Base-by-base conservation (phyloP, 1,140 invertebrate genomes). In the Drosophila kepulauana region DNA sequence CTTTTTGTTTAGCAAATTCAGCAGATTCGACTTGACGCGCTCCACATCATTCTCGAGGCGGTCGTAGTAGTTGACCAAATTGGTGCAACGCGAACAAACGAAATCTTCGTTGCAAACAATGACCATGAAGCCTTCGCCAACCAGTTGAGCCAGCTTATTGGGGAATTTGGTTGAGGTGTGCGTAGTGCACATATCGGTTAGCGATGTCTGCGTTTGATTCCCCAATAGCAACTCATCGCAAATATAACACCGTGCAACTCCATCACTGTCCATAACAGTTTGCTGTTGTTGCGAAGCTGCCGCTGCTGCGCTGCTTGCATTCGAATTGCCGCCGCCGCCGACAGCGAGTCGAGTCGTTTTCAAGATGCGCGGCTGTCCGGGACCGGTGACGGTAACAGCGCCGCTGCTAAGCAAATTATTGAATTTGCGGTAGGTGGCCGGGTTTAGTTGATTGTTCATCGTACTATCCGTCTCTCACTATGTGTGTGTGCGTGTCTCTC, bases 321-420 rank as follows among this genome's bases (percentile, higher is more conserved):
- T 75, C 11, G 61, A 75, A 11, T 52, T 66, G 11, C 77, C 65
- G 30, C 81, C 75, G 30, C 76, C 63, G 10, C 81, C 56, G 13
- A 76, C 75, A 13, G 76, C 74, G n/a, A 89, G 43, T 2, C 84
- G 77, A 75, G 91, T 79, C 48, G 91, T 82, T 79, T 92, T 80
- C 25, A 92, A 71, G 51, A 91, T 91, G 48, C 92, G 87, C 25
- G 90, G 86, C 62, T 92, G 91, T 43, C 85, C 86, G 48, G 92
- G 92, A 45, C 91, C 92, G 52, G 87, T 91, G 13, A 92, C 91
- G 51, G 90, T 92, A 15, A 92, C 92, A 30, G 92, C 89, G 43
- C 92, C 92, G 79, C 92, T 92, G 46, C 81, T 89, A 3, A 92
- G 81, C 77, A 93, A 81, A 82, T 92, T 93, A 72, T 92, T 92